A percentile compares a stretch with the other conserved stretches of the same genome.
These are phyloP conservation scores for Dendrolimus pini DNA, from an alignment of 2,888 invertebrate species.

Conservation along the genomic window DNA sequence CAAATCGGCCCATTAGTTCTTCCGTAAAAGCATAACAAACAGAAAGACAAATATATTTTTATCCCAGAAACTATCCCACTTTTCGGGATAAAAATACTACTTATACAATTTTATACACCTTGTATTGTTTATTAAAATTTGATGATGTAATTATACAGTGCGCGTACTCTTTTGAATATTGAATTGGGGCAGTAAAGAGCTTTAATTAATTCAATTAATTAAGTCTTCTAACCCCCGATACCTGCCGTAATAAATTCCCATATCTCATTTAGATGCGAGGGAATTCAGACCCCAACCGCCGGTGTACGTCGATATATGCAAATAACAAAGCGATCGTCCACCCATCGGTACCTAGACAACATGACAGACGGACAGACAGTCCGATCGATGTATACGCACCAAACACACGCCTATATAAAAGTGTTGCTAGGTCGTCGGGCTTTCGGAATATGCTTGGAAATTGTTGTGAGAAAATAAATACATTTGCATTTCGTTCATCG, in stretches of 20 bases:
- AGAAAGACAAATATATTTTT: no score
- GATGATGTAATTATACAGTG: no score
- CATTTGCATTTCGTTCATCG: no score
- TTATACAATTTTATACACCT: no score
- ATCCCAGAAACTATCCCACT: no score
- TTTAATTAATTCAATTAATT: background rate
- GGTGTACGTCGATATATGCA: background rate
- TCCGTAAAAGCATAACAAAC: no score
- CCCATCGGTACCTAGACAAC: background rate
- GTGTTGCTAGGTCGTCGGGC: background rate
- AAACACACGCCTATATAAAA: background rate
- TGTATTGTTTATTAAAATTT: no score
- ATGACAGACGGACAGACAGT: conserved; percentile 7
- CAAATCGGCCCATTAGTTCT: no score
- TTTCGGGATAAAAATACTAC: no score
- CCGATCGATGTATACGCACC: conserved; percentile 5
- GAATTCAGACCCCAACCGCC: background rate
- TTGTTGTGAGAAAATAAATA: background rate
- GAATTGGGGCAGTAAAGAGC: background rate
- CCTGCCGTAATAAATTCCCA: background rate
- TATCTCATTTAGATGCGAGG: background rate
- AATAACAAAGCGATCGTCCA: background rate
- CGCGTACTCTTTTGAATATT: background rate
- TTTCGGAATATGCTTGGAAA: background rate
- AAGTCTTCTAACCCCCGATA: background rate